Evolutionary conservation across 2,888 invertebrate species (phyloP).

Genomic region (Homarus gammarus): DNA sequence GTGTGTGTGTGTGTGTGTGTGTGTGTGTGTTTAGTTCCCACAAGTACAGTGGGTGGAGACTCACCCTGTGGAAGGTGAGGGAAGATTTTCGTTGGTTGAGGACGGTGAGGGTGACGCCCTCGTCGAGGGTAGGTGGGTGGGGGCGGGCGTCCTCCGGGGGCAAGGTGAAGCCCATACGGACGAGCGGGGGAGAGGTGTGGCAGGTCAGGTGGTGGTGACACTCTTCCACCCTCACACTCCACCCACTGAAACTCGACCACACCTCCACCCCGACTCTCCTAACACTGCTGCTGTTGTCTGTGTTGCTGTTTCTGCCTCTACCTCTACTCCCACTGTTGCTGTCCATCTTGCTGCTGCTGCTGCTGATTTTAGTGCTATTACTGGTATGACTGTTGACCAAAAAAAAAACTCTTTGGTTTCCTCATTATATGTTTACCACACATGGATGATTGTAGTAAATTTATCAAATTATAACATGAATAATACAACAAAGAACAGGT

Average conservation of each 20-base stretch:
- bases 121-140: not conserved
- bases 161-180: not conserved
- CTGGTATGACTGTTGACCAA: no score
- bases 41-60: not conserved
- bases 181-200: not conserved
- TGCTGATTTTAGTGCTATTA: no score
- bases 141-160: not conserved
- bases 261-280: not conserved
- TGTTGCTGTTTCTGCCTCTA: no score
- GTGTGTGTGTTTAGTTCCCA: no score
- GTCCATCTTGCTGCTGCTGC: no score
- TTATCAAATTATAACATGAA: no score
- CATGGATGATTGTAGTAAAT: no score
- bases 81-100: constrained; percentile 30
- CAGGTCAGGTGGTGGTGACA: not conserved
- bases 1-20: no score
- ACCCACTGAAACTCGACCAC: constrained; percentile 26
- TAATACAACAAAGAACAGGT: no score
- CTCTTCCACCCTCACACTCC: constrained; percentile 9
- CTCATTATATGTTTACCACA: no score
- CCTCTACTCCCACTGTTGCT: no score
- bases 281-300: not conserved
- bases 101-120: constrained; percentile 49
- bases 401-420: no score
- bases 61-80: constrained; percentile 51